Evolutionary conservation across 2,888 invertebrate genomes (phyloP), one percentile per base, ranked within the genome.

Genomic region (Cephus runcator): DNA sequence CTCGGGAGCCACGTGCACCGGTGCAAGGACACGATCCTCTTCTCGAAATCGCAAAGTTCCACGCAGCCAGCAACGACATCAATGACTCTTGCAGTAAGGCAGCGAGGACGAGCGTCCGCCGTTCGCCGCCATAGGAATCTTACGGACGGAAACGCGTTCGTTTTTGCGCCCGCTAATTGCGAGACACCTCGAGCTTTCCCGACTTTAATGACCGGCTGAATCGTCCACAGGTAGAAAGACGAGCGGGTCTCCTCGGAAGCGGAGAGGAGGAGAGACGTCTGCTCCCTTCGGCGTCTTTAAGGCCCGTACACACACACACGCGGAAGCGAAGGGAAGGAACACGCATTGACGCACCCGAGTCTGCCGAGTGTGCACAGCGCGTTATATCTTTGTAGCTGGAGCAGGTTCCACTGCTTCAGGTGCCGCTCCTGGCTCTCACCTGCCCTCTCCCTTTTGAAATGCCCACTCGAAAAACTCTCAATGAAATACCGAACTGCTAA

Each of bases 161-260:
- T 85, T 85, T 85, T 85, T 85, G 83, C 81, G 75, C 75, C 33
- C 73, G 77, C 81, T 85, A 85, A 85, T 85, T 85, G 83, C 84
- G 76, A 76, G 81, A 83, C 85, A 85, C 85, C 84, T 85, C 80
- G 77, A 81, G 82, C 80, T 83, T 85, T 82, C 83, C 80, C 73
- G 77, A 76, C 76, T 82, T 83, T 85, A 85, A 85, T 81, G 83
- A 83, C 83, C 85, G 75, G 75, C 77, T 79, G 81, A 82, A 78
- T 69, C 78, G 56, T 56, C 56, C 56, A 9, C 56, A 56, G 56
- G 56, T 56, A 56, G 56, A 56, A 56, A 23, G 56, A 56, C 56
- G 23, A 56, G 23, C 56, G 56, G 23, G 56, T 56, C 56, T 56
- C 56, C 56, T 56, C 56, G 56, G 23, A 23, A 56, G 56, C 2